These are phyloP conservation scores for Dermolepida albohirtum DNA, from an alignment of 2,888 invertebrate species.

Conservation along the genomic window DNA sequence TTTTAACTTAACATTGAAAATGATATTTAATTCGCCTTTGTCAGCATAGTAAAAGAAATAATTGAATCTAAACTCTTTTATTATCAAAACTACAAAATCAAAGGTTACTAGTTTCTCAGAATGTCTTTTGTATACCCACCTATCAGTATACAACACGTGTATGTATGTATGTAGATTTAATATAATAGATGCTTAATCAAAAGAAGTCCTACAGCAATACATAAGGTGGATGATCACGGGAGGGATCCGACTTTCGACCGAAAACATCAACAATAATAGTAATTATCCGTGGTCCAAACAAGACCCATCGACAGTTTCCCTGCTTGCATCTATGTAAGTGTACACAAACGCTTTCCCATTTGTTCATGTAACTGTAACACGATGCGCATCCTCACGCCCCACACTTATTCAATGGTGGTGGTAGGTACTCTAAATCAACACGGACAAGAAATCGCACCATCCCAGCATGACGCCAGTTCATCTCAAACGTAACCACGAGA, in stretches of 20 bases:
- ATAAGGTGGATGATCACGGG: neutral
- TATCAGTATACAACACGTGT: too few species aligned
- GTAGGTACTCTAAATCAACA: slow-evolving; percentile 51
- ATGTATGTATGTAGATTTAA: too few species aligned
- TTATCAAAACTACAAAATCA: too few species aligned
- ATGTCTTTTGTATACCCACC: too few species aligned
- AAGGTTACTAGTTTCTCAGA: too few species aligned
- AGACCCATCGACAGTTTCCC: slow-evolving; percentile 10
- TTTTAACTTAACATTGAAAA: too few species aligned
- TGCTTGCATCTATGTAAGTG: slow-evolving; percentile 20
- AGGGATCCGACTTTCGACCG: neutral
- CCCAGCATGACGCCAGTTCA: slow-evolving; percentile 51
- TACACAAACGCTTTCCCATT: slow-evolving; percentile 42
- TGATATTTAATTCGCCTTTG: neutral
- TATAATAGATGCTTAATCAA: too few species aligned
- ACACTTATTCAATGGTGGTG: slow-evolving; percentile 43
- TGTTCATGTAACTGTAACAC: slow-evolving; percentile 45
- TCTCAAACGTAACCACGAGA: slow-evolving; percentile 51
- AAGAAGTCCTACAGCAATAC: too few species aligned
- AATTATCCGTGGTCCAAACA: slow-evolving; percentile 29
- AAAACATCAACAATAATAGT: slow-evolving; percentile 27
- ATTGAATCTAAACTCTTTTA: neutral
- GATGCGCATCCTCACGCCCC: slow-evolving; percentile 49
- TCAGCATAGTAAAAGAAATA: neutral
- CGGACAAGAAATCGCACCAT: slow-evolving; percentile 48